These are phyloP conservation scores for Muscidifurax raptorellus DNA, from an alignment of 1,140 invertebrate genomes.

Conservation along the genomic window DNA sequence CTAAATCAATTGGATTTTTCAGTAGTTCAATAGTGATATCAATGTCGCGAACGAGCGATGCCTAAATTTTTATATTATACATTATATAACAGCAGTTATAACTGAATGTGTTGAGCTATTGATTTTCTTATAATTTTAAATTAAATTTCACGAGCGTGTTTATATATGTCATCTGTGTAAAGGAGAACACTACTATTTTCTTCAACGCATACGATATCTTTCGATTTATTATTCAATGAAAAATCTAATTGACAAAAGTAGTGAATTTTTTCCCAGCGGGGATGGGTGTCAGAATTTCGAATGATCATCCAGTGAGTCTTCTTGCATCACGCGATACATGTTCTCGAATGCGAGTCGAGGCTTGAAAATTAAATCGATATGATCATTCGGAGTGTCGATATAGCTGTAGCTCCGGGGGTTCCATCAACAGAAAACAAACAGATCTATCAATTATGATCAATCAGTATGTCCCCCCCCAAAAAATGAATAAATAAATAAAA, in stretches of 20 bases:
- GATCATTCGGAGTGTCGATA: slow-evolving; percentile 33
- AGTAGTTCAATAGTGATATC: background rate
- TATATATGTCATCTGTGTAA: background rate
- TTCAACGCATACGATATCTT: background rate
- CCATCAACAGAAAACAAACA: too few species aligned
- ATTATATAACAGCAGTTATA: background rate
- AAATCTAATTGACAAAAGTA: slow-evolving; percentile 40
- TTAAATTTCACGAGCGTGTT: too few species aligned
- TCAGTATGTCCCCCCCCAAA: background rate
- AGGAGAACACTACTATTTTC: too few species aligned
- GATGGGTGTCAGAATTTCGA: slow-evolving; percentile 20
- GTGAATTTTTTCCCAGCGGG: background rate
- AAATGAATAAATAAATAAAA: background rate
- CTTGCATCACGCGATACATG: too few species aligned
- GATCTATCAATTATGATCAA: too few species aligned
- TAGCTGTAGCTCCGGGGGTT: background rate
- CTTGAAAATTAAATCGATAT: too few species aligned
- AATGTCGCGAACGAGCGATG: too few species aligned
- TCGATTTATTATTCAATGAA: too few species aligned
- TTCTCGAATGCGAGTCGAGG: too few species aligned
- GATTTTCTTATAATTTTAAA: background rate
- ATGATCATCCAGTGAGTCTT: slow-evolving; percentile 4
- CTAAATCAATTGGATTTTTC: slow-evolving; percentile 41
- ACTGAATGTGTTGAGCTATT: slow-evolving; percentile 4
- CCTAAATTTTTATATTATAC: background rate